Base-by-base conservation (phyloP, 1,140 invertebrate genomes). In the Spodoptera litura region DNA sequence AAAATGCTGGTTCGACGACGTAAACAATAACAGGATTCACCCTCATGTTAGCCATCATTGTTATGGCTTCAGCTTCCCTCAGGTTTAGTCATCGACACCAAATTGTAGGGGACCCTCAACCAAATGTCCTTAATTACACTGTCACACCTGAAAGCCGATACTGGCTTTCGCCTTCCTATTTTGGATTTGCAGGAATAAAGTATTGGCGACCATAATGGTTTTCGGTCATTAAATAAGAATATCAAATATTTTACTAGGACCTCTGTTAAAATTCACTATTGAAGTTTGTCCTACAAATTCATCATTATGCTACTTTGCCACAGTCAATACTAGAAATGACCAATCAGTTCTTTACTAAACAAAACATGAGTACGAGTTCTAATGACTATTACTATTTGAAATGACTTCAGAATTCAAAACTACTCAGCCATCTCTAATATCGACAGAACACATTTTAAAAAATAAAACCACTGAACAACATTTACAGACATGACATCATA, bases 41-140 rank as follows among this genome's bases (percentile, higher is more conserved):
- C 89, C 90, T 89, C 87, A 78, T 74, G 78, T 83, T 86, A 81
- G 80, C 81, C 76, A 81, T 81, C 81, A 86, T 88, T 92, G 88
- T 88, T 94, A 89, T 87, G 92, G 92, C 87, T 94, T 94, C 91
- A 89, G 86, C 91, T 91, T 91, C 92, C 92, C 91, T 87, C 81
- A 80, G 79, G 78, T 86, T 87, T 93, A 89, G 91, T 93, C 89
- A 94, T 91, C 90, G 91, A 94, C 87, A 92, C 90, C 90, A 82
- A 82, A 81, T 81, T 79, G 76, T 35, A 59, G 78, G 86, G 81
- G 85, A 85, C 80, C 62, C 70, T 53, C 59, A 68, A 55, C 79
- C 80, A 85, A 85, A 84, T 85, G 81, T 77, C 80, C 79, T 70
- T 87, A 86, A 84, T 83, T 87, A 85, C 58, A 53, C 11, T n/a